A percentile compares a stretch with the other conserved stretches of the same genome.
Conservation (phyloP, 2,797 vertebrate genomes). For the Sparus aurata region DNA sequence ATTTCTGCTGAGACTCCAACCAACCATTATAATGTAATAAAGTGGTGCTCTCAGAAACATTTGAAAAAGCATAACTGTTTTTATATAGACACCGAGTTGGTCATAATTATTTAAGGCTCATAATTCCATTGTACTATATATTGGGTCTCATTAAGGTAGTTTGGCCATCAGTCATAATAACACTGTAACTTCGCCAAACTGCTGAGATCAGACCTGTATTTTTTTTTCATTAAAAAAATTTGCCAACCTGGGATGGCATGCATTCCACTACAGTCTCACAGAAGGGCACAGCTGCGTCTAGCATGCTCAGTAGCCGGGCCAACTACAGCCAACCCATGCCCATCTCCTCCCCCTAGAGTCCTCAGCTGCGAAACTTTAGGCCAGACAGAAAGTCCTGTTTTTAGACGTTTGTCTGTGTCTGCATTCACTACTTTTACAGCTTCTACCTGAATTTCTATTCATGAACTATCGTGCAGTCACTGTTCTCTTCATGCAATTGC, state of each 20-base stretch:
- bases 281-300: too few relatives aligned
- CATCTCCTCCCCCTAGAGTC: not conserved
- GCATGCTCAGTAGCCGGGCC: not conserved
- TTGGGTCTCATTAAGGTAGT: too few relatives aligned
- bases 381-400: not conserved
- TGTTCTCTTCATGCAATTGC: constrained; percentile 4
- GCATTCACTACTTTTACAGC: not conserved
- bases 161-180: not conserved
- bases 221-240: not conserved
- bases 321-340: not conserved
- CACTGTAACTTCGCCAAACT: not conserved
- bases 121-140: not conserved
- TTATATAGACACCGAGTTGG: not conserved
- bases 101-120: not conserved
- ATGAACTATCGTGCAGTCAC: not conserved
- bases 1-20: not conserved
- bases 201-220: not conserved
- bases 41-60: not conserved
- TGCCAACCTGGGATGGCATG: not conserved
- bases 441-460: not conserved
- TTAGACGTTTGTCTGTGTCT: not conserved
- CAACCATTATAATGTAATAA: not conserved
- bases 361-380: not conserved
- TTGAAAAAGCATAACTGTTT: not conserved
- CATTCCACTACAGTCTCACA: not conserved